Evolutionary conservation across 2,888 invertebrate species (phyloP).

Genomic region (Diaperis boleti): DNA sequence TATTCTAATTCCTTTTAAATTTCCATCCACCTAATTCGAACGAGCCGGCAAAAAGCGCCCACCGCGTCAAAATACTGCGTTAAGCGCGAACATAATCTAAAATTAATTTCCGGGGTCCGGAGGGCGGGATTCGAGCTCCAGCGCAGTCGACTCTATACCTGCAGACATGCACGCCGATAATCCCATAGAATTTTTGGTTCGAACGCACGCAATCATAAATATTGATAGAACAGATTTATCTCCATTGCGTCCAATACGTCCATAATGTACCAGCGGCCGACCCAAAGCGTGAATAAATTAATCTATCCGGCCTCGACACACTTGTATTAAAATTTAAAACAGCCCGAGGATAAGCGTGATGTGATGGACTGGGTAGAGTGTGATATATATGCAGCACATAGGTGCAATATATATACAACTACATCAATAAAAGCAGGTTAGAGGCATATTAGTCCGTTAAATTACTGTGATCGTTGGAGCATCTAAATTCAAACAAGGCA

Average conservation of each 20-base stretch:
- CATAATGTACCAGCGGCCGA: constrained; percentile 2
- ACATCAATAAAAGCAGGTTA: background rate
- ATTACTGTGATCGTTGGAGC: too few relatives aligned
- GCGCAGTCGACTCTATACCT: background rate
- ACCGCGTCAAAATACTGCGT: background rate
- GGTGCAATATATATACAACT: too few relatives aligned
- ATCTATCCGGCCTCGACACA: constrained; percentile 6
- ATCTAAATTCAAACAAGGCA: too few relatives aligned
- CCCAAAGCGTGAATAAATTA: constrained; percentile 9
- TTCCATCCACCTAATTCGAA: background rate
- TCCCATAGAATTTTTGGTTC: background rate
- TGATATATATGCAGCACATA: too few relatives aligned
- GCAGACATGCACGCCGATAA: background rate
- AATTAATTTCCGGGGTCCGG: background rate
- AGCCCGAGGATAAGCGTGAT: background rate
- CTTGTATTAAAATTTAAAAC: constrained; percentile 7
- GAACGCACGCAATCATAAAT: background rate
- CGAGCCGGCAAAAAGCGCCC: background rate
- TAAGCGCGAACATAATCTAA: background rate
- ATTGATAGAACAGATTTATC: constrained; percentile 1
- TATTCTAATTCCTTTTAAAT: background rate
- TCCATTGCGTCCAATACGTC: background rate
- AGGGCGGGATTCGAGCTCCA: background rate
- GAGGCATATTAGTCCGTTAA: too few relatives aligned
- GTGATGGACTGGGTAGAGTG: too few relatives aligned